Base-by-base conservation (phyloP, 1,140 invertebrate genomes). In the Bombus affinis region DNA sequence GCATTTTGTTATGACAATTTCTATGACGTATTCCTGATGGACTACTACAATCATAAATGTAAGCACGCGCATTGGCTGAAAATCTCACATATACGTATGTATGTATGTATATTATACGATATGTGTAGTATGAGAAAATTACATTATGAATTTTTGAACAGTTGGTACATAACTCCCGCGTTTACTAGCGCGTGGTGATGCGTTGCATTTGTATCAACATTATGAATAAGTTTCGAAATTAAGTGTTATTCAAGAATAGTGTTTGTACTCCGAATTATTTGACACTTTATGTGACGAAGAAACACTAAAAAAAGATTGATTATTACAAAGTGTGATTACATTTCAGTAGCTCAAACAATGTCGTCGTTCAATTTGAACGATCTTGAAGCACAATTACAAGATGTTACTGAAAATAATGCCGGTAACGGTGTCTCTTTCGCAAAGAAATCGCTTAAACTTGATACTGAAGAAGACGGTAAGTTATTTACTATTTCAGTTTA, bases 391-490 rank as follows among this genome's bases (percentile, higher is more conserved):
- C 91, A 92, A 65, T 68, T 95, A 70, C 90, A 92, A 47, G 89
- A 92, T 12, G 90, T 92, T 59, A 88, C 82, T 39, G 76, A 90
- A 62, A 91, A 90, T 78, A 88, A 83, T 35, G 72, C 89, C 44
- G 79, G 81, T 44, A 83, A 28, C 74, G 96, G 96, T n/a, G 95
- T 97, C 18, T 96, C 95, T 70, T 98, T 98, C 93, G 96, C 96
- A 85, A 96, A 96, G 15, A 96, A 96, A 94, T 96, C 95, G 13
- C 93, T 97, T 37, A 97, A 97, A 94, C 95, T 97, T 71, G 95
- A 97, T 91, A 96, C 95, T 9, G 96, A 95, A 86, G 95, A 96
- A 81, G 97, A 97, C 95, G 97, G 97, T 97, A 37, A 5, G 81
- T 72, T 70, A 77, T 28, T 35, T 76, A 32, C 73, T 75, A 68